Evolutionary conservation across 2,888 invertebrate genomes (phyloP), one percentile per base, ranked within the genome.

Genomic region (Sialis lutaria): DNA sequence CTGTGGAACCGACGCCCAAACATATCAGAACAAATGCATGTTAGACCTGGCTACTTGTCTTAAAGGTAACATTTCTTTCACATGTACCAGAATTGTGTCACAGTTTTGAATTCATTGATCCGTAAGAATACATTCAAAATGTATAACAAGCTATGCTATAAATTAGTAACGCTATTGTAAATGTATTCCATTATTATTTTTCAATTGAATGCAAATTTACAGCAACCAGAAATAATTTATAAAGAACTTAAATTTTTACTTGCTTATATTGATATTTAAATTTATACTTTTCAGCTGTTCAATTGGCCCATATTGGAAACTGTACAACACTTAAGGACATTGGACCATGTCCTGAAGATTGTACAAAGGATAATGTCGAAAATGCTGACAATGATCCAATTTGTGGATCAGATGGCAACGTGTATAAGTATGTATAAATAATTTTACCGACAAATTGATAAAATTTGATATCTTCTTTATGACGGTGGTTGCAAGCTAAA

Each of bases 361-460:
- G 79, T 58, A 67, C 65, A 52, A 64, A 77, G 46, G 70, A 74
- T 45, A 65, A 70, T 50, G 73, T 68, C 49, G 31, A 45, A 34
- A 34, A 40, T 40, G 35, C 40, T 7, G 31, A 40, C n/a, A 68
- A 68, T 45, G 70, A 83, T 56, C 88, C 88, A n/a, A 77, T 88
- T 51, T 90, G 90, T 59, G 90, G 87, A 7, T 88, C 88, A 34
- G 89, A 90, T 62, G 88, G 89, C 53, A 90, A 90, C 58, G 87
- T 87, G 51, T 89, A 89, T 65, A 79, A 75, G 78, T 82, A 63
- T 68, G 64, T 59, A 53, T 56, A 44, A 51, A 47, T 13, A n/a
- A 13, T 35, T 22, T 37, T 35, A 35, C 6, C 9, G 9, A n/a
- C 3, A n/a, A 35, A 4, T 34, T 34, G 34, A 34, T 7, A 34